Base-by-base conservation (phyloP, 2,113 vertebrate species). In the Oreochromis niloticus region DNA sequence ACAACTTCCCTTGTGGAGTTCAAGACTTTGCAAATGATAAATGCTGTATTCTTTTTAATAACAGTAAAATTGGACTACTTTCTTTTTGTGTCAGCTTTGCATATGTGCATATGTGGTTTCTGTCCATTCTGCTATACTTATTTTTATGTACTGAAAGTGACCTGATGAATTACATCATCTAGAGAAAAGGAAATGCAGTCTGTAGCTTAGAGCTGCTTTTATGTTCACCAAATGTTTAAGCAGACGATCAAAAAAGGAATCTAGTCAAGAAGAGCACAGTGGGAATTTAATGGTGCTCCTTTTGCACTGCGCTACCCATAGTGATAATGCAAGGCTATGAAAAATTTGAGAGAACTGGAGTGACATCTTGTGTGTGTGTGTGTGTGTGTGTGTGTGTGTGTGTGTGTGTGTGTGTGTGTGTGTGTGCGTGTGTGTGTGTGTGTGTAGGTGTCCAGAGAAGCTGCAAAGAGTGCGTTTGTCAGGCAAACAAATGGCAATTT, bases 361-460 rank as follows among this genome's bases (percentile, higher is more conserved):
- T 30, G 7, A 59, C 24, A n/a, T 55, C 3, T 2, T 32, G 32
- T 32, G 32, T 32, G 32, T 32, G 30, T 32, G 30, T 32, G 22
- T 56, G 54, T 1, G 19, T 0, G 52, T 55, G 5, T 2, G 32
- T 6, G 32, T 32, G 32, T 32, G 32, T 6, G 30, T 32, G 30
- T 32, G 22, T 56, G 54, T 1, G 19, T 0, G 52, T 1, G 48
- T 17, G 16, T 8, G 14, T 6, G 43, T 43, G 14, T 41, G 39
- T 22, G 22, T 22, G 22, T 22, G 22, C 2, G 22, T 12, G 39
- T 41, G 39, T 41, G 39, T 3, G 50, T n/a, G 19, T 54, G 22
- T 27, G 55, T 1, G 22, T 27, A 54, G 19, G 0, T 57, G 55
- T 57, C 0, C 7, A 57, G 0, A 27, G 24, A 57, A 57, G 55